Percentiles rank a stretch among this genome's conserved stretches.
Conservation (phyloP, 2,113 vertebrate species). For the Hippocampus mohnikei region DNA sequence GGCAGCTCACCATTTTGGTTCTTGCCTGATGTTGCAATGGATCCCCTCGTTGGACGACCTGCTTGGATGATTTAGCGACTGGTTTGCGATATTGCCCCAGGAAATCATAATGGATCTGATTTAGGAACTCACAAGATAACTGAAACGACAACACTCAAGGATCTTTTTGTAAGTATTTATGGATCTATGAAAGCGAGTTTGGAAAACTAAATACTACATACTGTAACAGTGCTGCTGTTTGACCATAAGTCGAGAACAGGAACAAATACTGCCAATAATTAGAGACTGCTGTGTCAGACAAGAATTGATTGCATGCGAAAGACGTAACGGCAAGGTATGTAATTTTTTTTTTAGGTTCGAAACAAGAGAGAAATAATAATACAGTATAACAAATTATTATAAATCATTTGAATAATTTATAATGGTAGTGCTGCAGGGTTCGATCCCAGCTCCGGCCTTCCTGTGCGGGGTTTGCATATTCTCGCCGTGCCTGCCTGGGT, state of each 20-base stretch:
- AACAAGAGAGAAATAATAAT: no score
- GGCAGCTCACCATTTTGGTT: slow-evolving; percentile 25
- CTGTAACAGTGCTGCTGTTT: background rate
- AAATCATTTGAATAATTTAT: no score
- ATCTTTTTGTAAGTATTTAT: background rate
- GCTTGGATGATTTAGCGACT: slow-evolving; percentile 16
- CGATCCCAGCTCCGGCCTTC: no score
- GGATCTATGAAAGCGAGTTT: background rate
- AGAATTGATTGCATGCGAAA: background rate
- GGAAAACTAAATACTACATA: background rate
- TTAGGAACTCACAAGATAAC: background rate
- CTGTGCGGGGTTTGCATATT: no score
- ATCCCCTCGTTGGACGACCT: slow-evolving; percentile 2
- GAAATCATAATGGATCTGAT: background rate
- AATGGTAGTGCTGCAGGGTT: no score
- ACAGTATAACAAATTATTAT: no score
- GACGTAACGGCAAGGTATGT: no score
- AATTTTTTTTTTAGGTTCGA: no score
- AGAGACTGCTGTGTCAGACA: background rate
- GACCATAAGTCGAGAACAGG: background rate
- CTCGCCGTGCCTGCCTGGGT: no score
- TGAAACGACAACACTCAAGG: background rate
- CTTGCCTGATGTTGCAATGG: slow-evolving; percentile 32
- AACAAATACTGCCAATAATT: background rate
- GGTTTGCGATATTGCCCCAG: background rate